A percentile compares a stretch with the other conserved stretches of the same genome.
Conservation (phyloP, 2,113 vertebrate genomes). For the Chaetodon trifascialis region DNA sequence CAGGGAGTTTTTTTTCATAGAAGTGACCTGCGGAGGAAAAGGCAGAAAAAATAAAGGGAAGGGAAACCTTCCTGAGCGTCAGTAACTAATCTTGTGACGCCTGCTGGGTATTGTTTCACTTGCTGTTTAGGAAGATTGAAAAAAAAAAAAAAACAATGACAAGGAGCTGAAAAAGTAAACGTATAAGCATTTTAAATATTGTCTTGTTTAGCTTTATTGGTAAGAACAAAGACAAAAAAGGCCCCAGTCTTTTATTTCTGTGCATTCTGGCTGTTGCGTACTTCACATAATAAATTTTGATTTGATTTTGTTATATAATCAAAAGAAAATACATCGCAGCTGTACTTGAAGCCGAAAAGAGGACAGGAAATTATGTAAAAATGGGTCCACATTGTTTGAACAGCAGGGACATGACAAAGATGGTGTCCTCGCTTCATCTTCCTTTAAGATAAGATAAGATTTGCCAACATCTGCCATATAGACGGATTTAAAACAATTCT, state of each 20-base stretch:
- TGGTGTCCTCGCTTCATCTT: not conserved
- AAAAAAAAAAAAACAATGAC: constrained; percentile 31
- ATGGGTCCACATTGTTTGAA: constrained; percentile 6
- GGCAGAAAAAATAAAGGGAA: constrained; percentile 79
- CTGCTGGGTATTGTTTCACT: constrained; percentile 81
- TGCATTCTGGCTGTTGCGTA: not conserved
- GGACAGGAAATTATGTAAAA: constrained; percentile 14
- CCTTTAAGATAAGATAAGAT: not conserved
- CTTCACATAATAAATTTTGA: constrained; percentile 13
- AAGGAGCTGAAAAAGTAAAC: constrained; percentile 19
- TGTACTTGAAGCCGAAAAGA: not conserved
- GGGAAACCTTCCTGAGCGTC: constrained; percentile 84
- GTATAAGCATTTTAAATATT: not conserved
- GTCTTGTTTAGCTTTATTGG: not conserved
- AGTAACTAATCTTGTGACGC: constrained; percentile 81
- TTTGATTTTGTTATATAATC: constrained; percentile 33
- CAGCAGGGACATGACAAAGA: constrained; percentile 10
- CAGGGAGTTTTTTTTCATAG: constrained; percentile 17
- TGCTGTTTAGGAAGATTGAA: constrained; percentile 66
- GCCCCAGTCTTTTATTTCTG: not conserved
- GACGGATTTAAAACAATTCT: no score
- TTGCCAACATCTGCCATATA: not conserved
- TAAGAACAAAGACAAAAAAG: not conserved
- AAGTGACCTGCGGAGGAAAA: constrained; percentile 72
- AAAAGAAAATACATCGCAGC: not conserved